phyloP scores from a whole-genome alignment of 2,888 invertebrate genomes.

The Eupithecia vulgata region DNA sequence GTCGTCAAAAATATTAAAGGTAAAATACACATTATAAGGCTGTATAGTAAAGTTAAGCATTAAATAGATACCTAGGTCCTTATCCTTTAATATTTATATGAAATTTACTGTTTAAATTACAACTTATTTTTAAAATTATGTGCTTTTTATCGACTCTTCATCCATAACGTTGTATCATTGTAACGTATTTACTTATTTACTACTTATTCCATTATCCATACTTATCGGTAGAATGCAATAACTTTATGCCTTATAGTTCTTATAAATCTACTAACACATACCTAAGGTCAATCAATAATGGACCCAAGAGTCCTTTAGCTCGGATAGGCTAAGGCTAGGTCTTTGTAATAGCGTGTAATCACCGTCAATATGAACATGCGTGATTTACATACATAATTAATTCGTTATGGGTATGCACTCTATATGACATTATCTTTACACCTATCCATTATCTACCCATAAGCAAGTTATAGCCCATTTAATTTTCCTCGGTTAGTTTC shows the following conservation, averaged over 20 bases:
- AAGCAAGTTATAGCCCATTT: slow-evolving; percentile 17
- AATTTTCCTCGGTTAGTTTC: slow-evolving; percentile 21
- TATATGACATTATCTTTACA: slow-evolving; percentile 7
- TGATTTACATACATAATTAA: slow-evolving; percentile 49
- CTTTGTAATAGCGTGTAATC: slow-evolving; percentile 51
- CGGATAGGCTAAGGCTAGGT: slow-evolving; percentile 50
- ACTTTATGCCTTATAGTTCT: background rate
- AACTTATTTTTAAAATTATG: background rate
- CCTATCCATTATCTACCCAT: slow-evolving; percentile 26
- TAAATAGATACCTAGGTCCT: too few relatives aligned
- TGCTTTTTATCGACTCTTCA: background rate
- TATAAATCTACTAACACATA: background rate
- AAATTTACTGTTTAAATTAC: too few relatives aligned
- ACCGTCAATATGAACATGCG: slow-evolving; percentile 46
- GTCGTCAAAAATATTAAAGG: too few relatives aligned
- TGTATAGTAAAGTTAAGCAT: too few relatives aligned
- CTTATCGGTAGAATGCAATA: slow-evolving; percentile 1
- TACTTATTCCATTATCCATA: background rate
- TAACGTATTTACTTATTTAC: background rate
- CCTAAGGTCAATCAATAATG: slow-evolving; percentile 50
- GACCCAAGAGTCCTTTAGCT: slow-evolving; percentile 27
- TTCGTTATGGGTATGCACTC: slow-evolving; percentile 33
- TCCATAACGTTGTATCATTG: background rate
- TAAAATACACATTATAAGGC: too few relatives aligned
- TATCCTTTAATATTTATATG: too few relatives aligned